Conservation (phyloP, 2,113 vertebrate genomes). For the Neolamprologus devosi region DNA sequence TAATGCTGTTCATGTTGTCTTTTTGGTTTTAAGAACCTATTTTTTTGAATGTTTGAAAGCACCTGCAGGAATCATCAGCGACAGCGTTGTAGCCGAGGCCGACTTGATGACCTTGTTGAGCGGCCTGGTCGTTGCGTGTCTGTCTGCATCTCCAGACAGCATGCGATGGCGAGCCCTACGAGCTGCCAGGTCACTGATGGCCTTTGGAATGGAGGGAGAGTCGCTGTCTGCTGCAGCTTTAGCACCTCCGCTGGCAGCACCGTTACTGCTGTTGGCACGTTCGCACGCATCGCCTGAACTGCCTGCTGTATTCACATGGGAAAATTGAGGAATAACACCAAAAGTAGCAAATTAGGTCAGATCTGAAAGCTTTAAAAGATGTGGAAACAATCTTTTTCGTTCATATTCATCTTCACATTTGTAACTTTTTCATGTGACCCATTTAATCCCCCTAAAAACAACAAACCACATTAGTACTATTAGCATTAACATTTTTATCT, state of each 20-base stretch:
- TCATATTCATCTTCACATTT: neutral
- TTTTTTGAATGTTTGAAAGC: neutral
- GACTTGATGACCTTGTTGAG: constrained; percentile 99
- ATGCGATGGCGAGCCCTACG: constrained; percentile 90
- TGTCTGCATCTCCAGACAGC: constrained; percentile 90
- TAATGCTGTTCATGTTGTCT: neutral
- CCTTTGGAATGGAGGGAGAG: constrained; percentile 81
- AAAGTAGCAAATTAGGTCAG: neutral
- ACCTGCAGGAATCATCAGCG: constrained; percentile 95
- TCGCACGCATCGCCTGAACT: constrained; percentile 74
- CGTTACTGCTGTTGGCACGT: constrained; percentile 47
- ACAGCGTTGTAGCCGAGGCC: constrained; percentile 90
- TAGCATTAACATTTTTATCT: neutral
- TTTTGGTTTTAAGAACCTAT: neutral
- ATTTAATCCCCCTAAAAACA: neutral
- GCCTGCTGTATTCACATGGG: constrained; percentile 65
- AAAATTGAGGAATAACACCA: neutral
- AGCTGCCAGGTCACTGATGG: constrained; percentile 92
- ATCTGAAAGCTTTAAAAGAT: neutral
- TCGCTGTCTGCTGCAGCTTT: constrained; percentile 62
- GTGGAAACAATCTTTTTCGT: neutral
- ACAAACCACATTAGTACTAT: neutral
- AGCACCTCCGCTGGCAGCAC: neutral
- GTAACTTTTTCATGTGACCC: neutral
- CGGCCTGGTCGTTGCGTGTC: constrained; percentile 77